Evolutionary conservation across 64 coral and sea anemone species (phyloP).

Genomic region (Catalaphyllia jardinei): DNA sequence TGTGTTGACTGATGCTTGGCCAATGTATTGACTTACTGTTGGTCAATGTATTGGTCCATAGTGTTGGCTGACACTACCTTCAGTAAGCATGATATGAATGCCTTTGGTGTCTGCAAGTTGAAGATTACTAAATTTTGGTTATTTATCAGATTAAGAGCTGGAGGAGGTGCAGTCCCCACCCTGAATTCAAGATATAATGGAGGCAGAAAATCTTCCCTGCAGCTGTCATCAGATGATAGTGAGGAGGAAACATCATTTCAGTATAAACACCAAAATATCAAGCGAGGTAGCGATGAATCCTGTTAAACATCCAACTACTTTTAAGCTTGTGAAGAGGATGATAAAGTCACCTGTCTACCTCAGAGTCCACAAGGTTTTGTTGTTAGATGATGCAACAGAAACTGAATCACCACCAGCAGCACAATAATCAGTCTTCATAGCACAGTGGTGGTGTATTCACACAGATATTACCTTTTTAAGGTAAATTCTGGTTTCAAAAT

Average conservation of each 20-base stretch:
- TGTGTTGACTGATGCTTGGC: too few relatives aligned
- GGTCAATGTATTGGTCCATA: too few relatives aligned
- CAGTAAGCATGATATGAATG: too few relatives aligned
- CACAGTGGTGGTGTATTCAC: too few relatives aligned
- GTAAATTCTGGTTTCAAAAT: too few relatives aligned
- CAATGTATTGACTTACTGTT: too few relatives aligned
- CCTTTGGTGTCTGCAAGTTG: background rate
- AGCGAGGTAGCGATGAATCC: background rate
- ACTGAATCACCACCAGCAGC: too few relatives aligned
- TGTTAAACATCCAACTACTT: background rate
- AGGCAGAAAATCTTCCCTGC: slow-evolving; percentile 9
- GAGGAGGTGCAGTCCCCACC: background rate
- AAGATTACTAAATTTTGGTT: background rate
- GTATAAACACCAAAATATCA: background rate
- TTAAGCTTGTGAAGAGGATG: background rate
- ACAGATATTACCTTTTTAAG: too few relatives aligned
- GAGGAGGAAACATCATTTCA: slow-evolving; percentile 34
- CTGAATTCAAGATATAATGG: slow-evolving; percentile 14
- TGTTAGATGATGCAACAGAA: too few relatives aligned
- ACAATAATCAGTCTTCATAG: too few relatives aligned
- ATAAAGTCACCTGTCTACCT: background rate
- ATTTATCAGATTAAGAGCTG: slow-evolving; percentile 44
- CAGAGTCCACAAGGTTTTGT: too few relatives aligned
- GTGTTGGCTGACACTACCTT: too few relatives aligned
- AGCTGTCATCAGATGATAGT: slow-evolving; percentile 52